Evolutionary conservation across 2,797 vertebrate genomes (phyloP).

Genomic region (Danio tinwini): DNA sequence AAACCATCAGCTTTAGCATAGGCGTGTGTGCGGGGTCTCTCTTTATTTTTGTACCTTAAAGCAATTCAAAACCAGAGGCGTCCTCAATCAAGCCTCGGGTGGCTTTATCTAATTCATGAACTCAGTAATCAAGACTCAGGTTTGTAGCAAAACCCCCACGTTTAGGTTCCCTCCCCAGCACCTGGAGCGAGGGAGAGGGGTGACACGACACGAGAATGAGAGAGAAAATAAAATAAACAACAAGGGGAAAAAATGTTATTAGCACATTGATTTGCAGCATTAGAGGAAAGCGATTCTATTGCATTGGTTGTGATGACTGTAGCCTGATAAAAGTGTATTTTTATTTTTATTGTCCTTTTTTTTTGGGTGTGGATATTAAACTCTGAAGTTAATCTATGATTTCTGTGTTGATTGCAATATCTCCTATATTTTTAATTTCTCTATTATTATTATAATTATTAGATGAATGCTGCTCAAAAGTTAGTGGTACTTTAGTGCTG

Average conservation of each 20-base stretch:
- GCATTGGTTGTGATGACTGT: slow-evolving; percentile 68
- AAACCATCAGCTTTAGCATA: slow-evolving; percentile 44
- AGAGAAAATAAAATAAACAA: neutral
- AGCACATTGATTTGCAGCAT: slow-evolving; percentile 61
- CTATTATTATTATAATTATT: slow-evolving; percentile 43
- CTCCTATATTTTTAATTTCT: neutral
- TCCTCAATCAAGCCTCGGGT: slow-evolving; percentile 56
- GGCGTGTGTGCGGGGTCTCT: slow-evolving; percentile 39
- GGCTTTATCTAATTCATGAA: slow-evolving; percentile 58
- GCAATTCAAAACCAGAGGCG: slow-evolving; percentile 55
- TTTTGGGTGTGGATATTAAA: slow-evolving; percentile 77
- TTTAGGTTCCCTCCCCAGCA: slow-evolving; percentile 53
- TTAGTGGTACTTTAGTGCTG: too few species aligned
- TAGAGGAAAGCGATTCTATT: slow-evolving; percentile 60
- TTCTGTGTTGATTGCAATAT: slow-evolving; percentile 25
- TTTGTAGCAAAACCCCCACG: slow-evolving; percentile 55
- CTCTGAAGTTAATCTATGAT: slow-evolving; percentile 72
- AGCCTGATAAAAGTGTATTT: slow-evolving; percentile 69
- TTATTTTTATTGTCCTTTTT: slow-evolving; percentile 63
- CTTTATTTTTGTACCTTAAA: slow-evolving; percentile 59
- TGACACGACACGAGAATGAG: slow-evolving; percentile 38
- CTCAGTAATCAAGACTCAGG: slow-evolving; percentile 64
- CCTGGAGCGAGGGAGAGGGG: slow-evolving; percentile 48
- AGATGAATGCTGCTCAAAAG: too few species aligned
- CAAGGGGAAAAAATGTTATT: slow-evolving; percentile 37